Evolutionary conservation across 2,113 vertebrate genomes (phyloP).

Genomic region (Mugil cephalus): DNA sequence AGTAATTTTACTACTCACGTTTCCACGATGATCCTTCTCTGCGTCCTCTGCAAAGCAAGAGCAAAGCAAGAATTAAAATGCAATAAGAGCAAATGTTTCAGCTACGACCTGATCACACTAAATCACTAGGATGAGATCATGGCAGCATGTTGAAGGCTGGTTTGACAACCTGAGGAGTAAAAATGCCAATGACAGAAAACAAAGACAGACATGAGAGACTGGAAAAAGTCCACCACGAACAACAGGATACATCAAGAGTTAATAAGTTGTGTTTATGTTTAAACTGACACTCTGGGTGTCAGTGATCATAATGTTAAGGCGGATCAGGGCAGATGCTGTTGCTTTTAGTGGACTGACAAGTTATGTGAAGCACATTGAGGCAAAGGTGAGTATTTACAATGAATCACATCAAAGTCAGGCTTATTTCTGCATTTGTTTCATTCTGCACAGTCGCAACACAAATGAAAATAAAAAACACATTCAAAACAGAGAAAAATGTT

Average conservation of each 20-base stretch:
- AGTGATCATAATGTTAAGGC: neutral
- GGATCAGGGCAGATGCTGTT: neutral
- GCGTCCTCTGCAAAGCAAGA: constrained; percentile 64
- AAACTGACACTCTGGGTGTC: neutral
- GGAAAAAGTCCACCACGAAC: constrained; percentile 31
- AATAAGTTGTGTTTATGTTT: neutral
- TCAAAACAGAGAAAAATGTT: constrained; percentile 9
- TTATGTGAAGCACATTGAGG: neutral
- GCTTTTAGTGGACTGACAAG: constrained; percentile 23
- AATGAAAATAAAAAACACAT: constrained; percentile 13
- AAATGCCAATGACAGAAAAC: constrained; percentile 21
- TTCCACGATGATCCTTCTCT: constrained; percentile 59
- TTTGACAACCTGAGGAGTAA: constrained; percentile 16
- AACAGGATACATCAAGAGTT: neutral
- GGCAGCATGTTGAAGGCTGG: neutral
- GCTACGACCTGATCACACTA: neutral
- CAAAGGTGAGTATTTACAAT: too few species aligned
- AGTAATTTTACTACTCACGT: constrained; percentile 79
- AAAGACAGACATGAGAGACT: neutral
- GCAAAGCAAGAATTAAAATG: neutral
- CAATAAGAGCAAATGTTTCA: neutral
- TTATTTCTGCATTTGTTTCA: neutral
- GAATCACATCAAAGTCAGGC: constrained; percentile 13
- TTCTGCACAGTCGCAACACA: neutral
- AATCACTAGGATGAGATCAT: neutral